A percentile compares a stretch with the other conserved stretches of the same genome.
Conservation (phyloP, 2,113 vertebrate genomes). For the Rhea americana region DNA sequence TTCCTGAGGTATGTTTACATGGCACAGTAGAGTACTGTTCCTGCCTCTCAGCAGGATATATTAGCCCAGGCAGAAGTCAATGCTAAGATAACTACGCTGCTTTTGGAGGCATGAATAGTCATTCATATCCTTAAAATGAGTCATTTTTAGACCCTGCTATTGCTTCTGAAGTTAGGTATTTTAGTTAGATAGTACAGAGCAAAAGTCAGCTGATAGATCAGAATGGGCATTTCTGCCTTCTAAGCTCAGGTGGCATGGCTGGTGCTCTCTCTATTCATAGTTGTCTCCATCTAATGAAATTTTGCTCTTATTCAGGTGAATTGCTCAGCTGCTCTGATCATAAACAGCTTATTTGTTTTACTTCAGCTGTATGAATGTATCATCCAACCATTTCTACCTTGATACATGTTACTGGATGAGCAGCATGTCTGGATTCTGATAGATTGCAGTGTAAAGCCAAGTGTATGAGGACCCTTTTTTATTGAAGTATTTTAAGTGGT, state of each 20-base stretch:
- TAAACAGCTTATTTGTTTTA: constrained; percentile 49
- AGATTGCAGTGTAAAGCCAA: neutral
- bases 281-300: constrained; percentile 33
- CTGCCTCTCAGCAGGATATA: neutral
- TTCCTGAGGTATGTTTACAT: neutral
- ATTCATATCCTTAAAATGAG: neutral
- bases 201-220: neutral
- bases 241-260: neutral
- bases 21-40: fast-evolving
- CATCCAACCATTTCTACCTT: neutral
- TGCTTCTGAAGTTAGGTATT: neutral
- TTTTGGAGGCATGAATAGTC: neutral
- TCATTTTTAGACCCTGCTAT: neutral
- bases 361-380: neutral
- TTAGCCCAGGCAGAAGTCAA: neutral
- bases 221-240: neutral
- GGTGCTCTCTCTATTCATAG: neutral
- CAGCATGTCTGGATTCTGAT: neutral
- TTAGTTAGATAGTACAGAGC: neutral
- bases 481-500: neutral
- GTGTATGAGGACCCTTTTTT: neutral
- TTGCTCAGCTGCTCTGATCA: constrained; percentile 23
- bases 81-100: fast-evolving
- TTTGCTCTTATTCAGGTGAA: constrained; percentile 38
- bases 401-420: neutral